Base-by-base conservation (phyloP, 2,888 invertebrate genomes). In the Ypsolopha sequella region DNA sequence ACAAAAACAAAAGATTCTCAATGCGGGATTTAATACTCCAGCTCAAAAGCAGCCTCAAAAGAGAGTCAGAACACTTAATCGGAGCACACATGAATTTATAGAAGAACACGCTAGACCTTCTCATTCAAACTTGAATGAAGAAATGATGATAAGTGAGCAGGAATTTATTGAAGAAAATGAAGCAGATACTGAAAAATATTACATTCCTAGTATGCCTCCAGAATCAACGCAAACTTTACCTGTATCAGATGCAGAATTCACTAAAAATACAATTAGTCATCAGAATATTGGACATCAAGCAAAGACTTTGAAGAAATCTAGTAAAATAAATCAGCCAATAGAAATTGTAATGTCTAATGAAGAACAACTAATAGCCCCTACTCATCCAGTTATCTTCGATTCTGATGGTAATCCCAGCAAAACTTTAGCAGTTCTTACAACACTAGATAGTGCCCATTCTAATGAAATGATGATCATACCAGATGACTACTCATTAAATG, bases 381-480 rank as follows among this genome's bases (percentile, higher is more conserved):
- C 81, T 60, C 80, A 85, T 59, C 77, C 82, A 13, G 78, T 85
- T 53, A 75, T 86, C 63, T 84, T 81, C 71, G 80, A 82, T 55
- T 11, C 36, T 36, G 71, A 81, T 61, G 63, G 64, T 55, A 73
- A 75, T 54, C 33, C 72, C 52, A 79, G 67, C 56, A 84, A 86
- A 68, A 73, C 81, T 39, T 60, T 86, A 52, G 71, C 84, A 41
- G 80, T 85, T 6, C 66, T 86, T 54, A 68, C 46, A n/a, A 51
- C 68, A 39, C 59, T 81, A 48, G 70, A 75, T 53, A 62, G 72
- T 51, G 58, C 88, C n/a, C 88, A 89, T 47, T 76, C 88, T 56
- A 89, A 88, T 75, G 76, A 90, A 48, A 89, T 90, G 65, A 89
- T 91, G 90, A 89, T 91, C 50, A 76, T 91, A 46, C 90, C 88